Conservation (phyloP, 2,113 vertebrate species). For the Hippocampus guttulatus region DNA sequence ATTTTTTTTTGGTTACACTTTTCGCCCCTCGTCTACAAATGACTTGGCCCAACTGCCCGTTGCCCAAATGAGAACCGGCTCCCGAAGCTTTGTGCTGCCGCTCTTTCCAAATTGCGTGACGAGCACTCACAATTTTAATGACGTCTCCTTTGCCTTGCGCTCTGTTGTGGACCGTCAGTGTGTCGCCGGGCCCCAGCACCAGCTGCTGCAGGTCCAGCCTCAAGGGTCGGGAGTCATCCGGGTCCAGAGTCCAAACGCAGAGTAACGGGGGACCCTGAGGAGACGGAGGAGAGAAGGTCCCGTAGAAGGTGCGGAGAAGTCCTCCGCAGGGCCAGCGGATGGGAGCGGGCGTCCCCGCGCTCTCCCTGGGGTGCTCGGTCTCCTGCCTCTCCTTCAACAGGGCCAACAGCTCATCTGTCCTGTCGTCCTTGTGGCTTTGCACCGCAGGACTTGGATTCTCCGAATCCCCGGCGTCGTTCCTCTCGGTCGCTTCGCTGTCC, state of each 20-base stretch:
- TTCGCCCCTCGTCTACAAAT: too few relatives aligned
- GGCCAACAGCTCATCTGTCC: slow-evolving; percentile 7
- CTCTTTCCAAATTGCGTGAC: not conserved
- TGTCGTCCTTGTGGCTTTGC: not conserved
- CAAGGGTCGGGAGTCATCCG: slow-evolving; percentile 78
- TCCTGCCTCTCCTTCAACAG: slow-evolving; percentile 9
- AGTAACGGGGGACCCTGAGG: slow-evolving; percentile 39
- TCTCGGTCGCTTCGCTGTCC: not conserved
- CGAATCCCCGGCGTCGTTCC: not conserved
- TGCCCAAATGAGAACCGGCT: too few relatives aligned
- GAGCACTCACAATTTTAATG: slow-evolving; percentile 68
- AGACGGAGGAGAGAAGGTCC: slow-evolving; percentile 77
- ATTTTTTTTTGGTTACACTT: too few relatives aligned
- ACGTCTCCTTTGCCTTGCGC: slow-evolving; percentile 62
- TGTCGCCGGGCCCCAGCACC: slow-evolving; percentile 70
- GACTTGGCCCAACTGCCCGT: too few relatives aligned
- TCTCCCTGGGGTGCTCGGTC: slow-evolving; percentile 2
- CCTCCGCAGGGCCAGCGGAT: slow-evolving; percentile 74
- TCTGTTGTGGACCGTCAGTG: slow-evolving; percentile 72
- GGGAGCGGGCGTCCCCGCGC: slow-evolving; percentile 16
- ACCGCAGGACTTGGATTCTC: not conserved
- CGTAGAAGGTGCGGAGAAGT: slow-evolving; percentile 79
- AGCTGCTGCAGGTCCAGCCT: slow-evolving; percentile 77
- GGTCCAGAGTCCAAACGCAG: slow-evolving; percentile 82
- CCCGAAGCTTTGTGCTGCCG: not conserved